Evolutionary conservation across 2,113 vertebrate genomes (phyloP), one percentile per base, ranked within the genome.

Genomic region (Dinomys branickii): DNA sequence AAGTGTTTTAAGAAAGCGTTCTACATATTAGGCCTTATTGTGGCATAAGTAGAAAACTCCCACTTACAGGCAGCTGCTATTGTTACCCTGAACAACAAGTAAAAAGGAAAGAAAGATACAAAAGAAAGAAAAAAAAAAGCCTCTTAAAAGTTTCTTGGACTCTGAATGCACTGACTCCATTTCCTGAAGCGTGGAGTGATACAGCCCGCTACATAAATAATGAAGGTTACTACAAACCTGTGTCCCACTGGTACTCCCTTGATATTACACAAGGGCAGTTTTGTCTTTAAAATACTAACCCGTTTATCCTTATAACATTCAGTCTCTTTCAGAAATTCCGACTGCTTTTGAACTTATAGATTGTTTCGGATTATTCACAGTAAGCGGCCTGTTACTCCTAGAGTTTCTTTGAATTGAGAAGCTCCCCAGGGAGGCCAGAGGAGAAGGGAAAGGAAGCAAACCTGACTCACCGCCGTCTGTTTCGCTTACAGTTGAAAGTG

Each of bases 361-460:
- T 97, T 97, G 93, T 93, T 96, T 96, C 61, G n/a, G 95, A 97
- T 97, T 97, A 97, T 97, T 97, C 97, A 93, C 94, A 94, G 97
- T 96, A 95, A 97, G 97, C 84, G 94, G 93, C 93, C 95, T 96
- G 86, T 97, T 96, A 96, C 93, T 95, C 86, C 93, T 11, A 22
- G 73, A 96, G 94, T 96, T 93, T 96, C 97, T 96, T 97, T 97
- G 97, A 97, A 97, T 97, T 93, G 91, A 97, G 97, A 96, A 63
- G 75, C 47, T 88, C 96, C 96, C 94, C 26, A 7, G 97, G 97
- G 97, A 97, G 61, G 84, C 83, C 81, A 73, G 89, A 47, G 69
- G 82, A 91, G 88, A 96, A 95, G 56, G 67, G 65, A 93, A 94
- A 86, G 95, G 95, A 95, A 97, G 93, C 83, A 82, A 92, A 52